Evolutionary conservation across 2,888 invertebrate genomes (phyloP).

Genomic region (Calameuta pallipes): DNA sequence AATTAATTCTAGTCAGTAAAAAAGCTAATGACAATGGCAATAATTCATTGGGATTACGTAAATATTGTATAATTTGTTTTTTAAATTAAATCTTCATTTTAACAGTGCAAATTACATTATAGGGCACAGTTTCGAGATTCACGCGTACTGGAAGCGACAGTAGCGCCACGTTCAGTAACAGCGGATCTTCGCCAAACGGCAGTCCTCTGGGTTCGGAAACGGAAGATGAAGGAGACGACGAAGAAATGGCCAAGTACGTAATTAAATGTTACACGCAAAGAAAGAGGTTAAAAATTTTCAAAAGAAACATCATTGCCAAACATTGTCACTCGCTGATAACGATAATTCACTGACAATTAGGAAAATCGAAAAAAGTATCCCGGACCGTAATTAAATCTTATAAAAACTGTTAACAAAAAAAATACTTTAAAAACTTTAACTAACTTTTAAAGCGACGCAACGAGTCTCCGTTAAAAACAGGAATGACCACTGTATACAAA

Average conservation of each 20-base stretch:
- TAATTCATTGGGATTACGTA: neutral
- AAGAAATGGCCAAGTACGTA: constrained; percentile 59
- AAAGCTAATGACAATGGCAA: neutral
- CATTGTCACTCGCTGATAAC: neutral
- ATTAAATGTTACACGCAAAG: neutral
- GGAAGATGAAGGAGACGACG: constrained; percentile 60
- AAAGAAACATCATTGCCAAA: neutral
- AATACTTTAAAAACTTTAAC: neutral
- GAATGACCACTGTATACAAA: neutral
- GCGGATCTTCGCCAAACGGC: constrained; percentile 62
- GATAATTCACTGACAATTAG: neutral
- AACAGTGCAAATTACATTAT: constrained; percentile 15
- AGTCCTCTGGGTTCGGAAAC: constrained; percentile 62
- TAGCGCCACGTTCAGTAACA: constrained; percentile 67
- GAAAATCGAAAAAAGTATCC: neutral
- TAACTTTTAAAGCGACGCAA: neutral
- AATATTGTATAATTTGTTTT: neutral
- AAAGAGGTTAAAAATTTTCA: accelerated
- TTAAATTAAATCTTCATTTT: neutral
- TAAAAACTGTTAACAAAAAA: neutral
- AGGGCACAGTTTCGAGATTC: constrained; percentile 52
- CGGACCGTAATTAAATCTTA: neutral
- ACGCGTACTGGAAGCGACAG: constrained; percentile 59
- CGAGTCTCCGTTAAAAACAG: neutral
- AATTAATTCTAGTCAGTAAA: neutral